phyloP scores from a whole-genome alignment of 2,113 vertebrate genomes.

The Cinclus cinclus region DNA sequence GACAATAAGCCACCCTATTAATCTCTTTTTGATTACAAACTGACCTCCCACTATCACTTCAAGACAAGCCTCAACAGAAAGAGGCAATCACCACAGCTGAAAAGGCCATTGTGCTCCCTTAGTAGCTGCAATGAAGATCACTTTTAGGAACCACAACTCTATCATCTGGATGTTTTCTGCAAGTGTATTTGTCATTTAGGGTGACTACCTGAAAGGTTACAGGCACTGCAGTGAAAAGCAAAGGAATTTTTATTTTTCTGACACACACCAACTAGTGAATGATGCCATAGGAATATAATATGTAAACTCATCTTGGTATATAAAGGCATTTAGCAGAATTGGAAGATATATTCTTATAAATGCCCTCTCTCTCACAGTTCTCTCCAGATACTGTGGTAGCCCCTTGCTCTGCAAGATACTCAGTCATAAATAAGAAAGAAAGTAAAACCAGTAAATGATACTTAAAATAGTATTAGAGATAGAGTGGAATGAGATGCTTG shows the following conservation, averaged over 20 bases:
- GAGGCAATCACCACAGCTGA: background rate
- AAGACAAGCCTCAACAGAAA: background rate
- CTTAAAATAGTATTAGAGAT: conserved; percentile 41
- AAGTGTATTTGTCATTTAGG: background rate
- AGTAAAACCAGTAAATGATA: conserved; percentile 46
- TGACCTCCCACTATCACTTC: background rate
- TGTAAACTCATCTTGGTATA: background rate
- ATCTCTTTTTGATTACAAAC: background rate
- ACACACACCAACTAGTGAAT: background rate
- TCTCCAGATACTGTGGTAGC: background rate
- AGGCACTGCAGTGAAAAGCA: background rate
- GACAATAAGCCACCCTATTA: background rate
- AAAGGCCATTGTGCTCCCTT: background rate
- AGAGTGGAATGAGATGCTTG: conserved; percentile 36
- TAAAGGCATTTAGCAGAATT: background rate
- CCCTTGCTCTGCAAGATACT: background rate
- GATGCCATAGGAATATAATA: background rate
- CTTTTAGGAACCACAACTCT: background rate
- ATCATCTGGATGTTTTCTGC: background rate
- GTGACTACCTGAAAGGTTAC: background rate
- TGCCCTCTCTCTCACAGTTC: background rate
- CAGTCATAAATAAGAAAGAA: conserved; percentile 21
- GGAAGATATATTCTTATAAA: background rate
- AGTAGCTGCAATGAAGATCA: background rate
- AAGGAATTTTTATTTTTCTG: background rate